These are phyloP conservation scores for Coleophora flavipennella DNA, from an alignment of 2,888 invertebrate genomes.

Conservation along the genomic window DNA sequence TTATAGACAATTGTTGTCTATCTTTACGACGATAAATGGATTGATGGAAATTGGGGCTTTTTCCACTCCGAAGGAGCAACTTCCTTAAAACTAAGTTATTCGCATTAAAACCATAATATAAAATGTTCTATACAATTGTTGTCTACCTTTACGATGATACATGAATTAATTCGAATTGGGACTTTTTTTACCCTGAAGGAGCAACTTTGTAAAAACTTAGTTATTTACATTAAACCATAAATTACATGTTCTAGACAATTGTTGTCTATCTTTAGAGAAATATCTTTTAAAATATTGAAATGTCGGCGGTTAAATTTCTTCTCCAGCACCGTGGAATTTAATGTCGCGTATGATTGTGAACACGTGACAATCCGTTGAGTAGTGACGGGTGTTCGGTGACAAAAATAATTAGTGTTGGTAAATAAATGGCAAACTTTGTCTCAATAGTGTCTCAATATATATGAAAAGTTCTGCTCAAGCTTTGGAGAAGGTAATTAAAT, in stretches of 20 bases:
- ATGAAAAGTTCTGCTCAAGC: too few relatives aligned
- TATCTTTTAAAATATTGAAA: conserved; percentile 33
- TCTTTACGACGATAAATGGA: conserved; percentile 14
- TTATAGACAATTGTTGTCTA: too few relatives aligned
- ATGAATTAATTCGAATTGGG: conserved; percentile 9
- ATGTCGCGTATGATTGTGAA: conserved; percentile 41
- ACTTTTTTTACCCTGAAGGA: too few relatives aligned
- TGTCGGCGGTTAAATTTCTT: conserved; percentile 30
- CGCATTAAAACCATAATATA: too few relatives aligned
- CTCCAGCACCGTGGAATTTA: conserved; percentile 34
- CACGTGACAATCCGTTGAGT: conserved; percentile 26
- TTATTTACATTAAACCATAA: too few relatives aligned
- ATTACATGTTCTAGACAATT: too few relatives aligned
- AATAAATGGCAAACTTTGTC: conserved; percentile 16
- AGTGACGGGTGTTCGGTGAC: conserved; percentile 16
- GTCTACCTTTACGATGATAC: conserved; percentile 14
- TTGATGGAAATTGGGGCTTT: conserved; percentile 3
- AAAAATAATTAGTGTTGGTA: conserved; percentile 22
- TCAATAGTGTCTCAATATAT: too few relatives aligned
- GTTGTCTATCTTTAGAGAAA: background rate
- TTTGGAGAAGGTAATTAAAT: too few relatives aligned
- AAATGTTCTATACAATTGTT: too few relatives aligned
- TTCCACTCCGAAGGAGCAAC: too few relatives aligned
- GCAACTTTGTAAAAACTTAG: too few relatives aligned
- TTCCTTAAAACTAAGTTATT: too few relatives aligned